Base-by-base conservation (phyloP, 2,113 vertebrate genomes). In the Sinocyclocheilus anophthalmus region DNA sequence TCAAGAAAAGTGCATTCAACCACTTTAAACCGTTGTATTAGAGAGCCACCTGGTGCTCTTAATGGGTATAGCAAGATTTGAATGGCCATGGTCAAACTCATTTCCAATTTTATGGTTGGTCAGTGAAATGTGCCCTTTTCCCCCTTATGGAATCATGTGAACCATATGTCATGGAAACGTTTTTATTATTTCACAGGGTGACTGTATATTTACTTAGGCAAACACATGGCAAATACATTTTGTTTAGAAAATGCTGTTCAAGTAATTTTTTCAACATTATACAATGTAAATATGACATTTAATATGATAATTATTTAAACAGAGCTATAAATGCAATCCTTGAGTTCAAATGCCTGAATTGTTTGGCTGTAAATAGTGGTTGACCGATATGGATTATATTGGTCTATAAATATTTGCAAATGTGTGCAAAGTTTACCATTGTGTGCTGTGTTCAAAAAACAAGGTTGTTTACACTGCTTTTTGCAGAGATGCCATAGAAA, bases 41-140 rank as follows among this genome's bases (percentile, higher is more conserved):
- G 50, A 65, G 37, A n/a, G 78, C 78, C 88, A 76, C 45, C 88
- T 87, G 30, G 72, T 78, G 88, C 33, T 69, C 16, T 12, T 30
- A 50, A 39, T 63, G 78, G 12, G 3, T 24, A 26, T 61, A 61
- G 20, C 77, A 61, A n/a, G 6, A 61, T 61, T 37, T 30, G 14
- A 10, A 53, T 22, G 16, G 6, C 57, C 3, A 22, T 59, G 20
- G 57, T 59, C 0, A 59, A 59, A n/a, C 8, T 61, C 22, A 9
- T 59, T 22, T 59, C 18, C 55, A 22, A 9, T 61, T 61, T 61
- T 61, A n/a, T 14, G 3, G 1, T 42, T 63, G 12, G 30, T 8
- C 53, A 80, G 14, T 42, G 4, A 14, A 13, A 59, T 61, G 53
- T n/a, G 5, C 42, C 10, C 30, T 24, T n/a, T 5, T 3, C 10